Evolutionary conservation across 2,797 vertebrate genomes (phyloP), one percentile per base, ranked within the genome.

Genomic region (Falco columbarius): DNA sequence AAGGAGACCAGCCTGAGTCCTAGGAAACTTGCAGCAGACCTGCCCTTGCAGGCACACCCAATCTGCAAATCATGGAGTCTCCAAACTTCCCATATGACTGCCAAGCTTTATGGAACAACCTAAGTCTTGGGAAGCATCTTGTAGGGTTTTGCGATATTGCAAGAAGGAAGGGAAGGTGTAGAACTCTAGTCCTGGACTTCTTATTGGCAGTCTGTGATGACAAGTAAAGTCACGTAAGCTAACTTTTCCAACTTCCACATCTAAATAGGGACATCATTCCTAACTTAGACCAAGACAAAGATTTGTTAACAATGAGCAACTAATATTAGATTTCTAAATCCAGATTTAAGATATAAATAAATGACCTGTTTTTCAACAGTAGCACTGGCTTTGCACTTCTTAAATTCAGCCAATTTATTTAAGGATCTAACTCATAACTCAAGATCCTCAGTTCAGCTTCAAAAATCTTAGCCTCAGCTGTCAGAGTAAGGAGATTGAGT

Each of bases 281-380:
- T 86, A 71, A 61, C 88, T 94, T 95, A 90, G 70, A 90, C 42
- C 10, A 80, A 40, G 47, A 59, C 36, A 89, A 95, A 89, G 58
- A 56, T 36, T 61, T 67, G 27, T 72, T 59, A 74, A 92, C 89
- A 91, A 80, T 47, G 6, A 89, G 52, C 36, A 67, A 55, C 52
- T 87, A 81, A 89, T 81, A 80, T 76, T 91, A 95, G 66, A 24
- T 20, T 94, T 71, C 66, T 68, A 91, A 89, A 89, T 76, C n/a
- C 17, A 76, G 29, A 74, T 66, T 81, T 86, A 79, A 74, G 55
- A 68, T 82, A 91, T 68, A 96, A 96, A 96, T 83, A 90, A 76
- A 54, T 65, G 36, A 51, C 80, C 82, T 81, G 40, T 5, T 91
- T 96, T 90, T 91, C 74, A 70, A 46, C 49, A 75, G 20, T 20